These are phyloP conservation scores for Tetranychus piercei DNA, from an alignment of 2,888 invertebrate genomes.

Conservation along the genomic window DNA sequence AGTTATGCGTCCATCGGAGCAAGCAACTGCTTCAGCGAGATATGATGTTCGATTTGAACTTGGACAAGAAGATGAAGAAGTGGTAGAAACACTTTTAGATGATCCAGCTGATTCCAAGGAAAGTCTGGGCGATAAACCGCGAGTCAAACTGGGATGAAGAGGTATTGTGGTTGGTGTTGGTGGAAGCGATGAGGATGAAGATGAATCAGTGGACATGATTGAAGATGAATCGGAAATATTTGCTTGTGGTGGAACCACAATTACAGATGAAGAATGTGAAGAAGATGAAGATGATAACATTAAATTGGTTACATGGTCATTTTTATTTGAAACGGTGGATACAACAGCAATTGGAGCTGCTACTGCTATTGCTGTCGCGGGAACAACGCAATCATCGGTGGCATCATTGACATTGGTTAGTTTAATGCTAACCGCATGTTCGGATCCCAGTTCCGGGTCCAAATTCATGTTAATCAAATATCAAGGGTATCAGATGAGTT, in stretches of 20 bases:
- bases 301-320: not conserved
- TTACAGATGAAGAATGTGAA: not conserved
- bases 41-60: not conserved
- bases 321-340: not conserved
- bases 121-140: conserved; percentile 32
- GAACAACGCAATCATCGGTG: not conserved
- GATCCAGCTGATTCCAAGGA: not conserved
- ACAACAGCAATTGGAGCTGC: not conserved
- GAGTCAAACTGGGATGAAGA: not conserved
- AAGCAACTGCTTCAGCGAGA: conserved; percentile 2
- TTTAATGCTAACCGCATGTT: not conserved
- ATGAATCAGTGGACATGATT: not conserved
- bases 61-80: not conserved
- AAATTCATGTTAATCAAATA: not conserved
- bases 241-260: not conserved
- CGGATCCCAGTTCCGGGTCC: conserved; percentile 1
- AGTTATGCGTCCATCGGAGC: not conserved
- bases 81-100: not conserved
- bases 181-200: not conserved
- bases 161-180: not conserved
- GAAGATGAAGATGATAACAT: not conserved
- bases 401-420: not conserved
- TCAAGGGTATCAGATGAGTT: not conserved
- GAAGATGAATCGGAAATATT: not conserved
- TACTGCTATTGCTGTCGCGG: not conserved